Base-by-base conservation (phyloP, 2,888 invertebrate species). In the Tipula unca region DNA sequence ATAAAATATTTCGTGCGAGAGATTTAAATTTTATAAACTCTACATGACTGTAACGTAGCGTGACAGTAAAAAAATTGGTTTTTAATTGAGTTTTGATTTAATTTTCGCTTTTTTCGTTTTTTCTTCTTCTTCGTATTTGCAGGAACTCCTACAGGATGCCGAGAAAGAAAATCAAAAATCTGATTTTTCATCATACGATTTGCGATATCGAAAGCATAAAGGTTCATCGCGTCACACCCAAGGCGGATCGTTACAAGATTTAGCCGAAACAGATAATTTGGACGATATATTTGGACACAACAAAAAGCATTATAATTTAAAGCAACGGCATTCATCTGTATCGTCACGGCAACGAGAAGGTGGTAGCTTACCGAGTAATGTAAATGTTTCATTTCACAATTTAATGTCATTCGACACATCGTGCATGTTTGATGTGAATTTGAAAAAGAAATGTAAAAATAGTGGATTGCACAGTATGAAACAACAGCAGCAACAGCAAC, bases 131-230 rank as follows among this genome's bases (percentile, higher is more conserved):
- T 85, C 17, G 85, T 32, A 85, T 87, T 89, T 89, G 10, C 87
- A 96, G 96, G 94, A 95, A 91, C 92, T 96, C 89, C 92, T 96
- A 87, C 93, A 94, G 89, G 94, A 95, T 90, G 96, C 94, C 87
- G 95, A 96, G 90, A 94, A 94, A 89, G 95, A 95, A 90, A 95
- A 95, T 89, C 92, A 94, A 36, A 82, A 88, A 88, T 85, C 84
- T 20, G 39, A 86, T 29, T 88, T 87, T 87, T 88, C 89, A 86
- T 89, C 88, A 88, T 88, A 89, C 88, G 89, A 89, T 87, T 88
- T 89, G 88, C 88, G 89, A 87, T 90, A 92, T 87, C 90, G 92
- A 86, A 90, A 91, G 87, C 90, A 91, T 86, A 91, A 91, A 86
- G 91, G 91, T 85, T 87, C 88, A 87, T 86, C 89, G 87, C 88